Conservation (phyloP, 2,797 vertebrate genomes). For the Lutjanus argentimaculatus region DNA sequence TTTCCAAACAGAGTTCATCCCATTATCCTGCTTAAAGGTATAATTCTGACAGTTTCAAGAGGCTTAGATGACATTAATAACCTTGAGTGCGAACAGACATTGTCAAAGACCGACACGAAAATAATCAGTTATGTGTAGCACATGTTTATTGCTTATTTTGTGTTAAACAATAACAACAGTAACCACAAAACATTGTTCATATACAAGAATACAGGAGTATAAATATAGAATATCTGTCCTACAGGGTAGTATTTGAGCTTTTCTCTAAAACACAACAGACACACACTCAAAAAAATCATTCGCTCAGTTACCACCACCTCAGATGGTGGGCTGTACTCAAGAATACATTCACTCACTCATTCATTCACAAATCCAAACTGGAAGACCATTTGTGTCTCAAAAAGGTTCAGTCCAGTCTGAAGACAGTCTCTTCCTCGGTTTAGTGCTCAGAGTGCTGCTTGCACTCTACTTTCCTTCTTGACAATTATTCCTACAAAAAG, state of each 20-base stretch:
- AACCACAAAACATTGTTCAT: constrained; percentile 71
- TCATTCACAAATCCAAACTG: constrained; percentile 57
- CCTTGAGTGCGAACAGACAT: background rate
- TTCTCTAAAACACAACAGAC: constrained; percentile 54
- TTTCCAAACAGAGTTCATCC: background rate
- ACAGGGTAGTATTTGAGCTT: constrained; percentile 60
- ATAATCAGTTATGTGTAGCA: constrained; percentile 28
- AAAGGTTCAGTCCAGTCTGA: constrained; percentile 25
- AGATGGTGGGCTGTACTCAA: constrained; percentile 19
- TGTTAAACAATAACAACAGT: constrained; percentile 70
- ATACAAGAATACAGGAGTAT: constrained; percentile 81
- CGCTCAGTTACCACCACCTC: constrained; percentile 10
- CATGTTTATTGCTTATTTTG: constrained; percentile 76
- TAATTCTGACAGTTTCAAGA: background rate
- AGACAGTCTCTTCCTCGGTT: constrained; percentile 45
- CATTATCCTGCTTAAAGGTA: background rate
- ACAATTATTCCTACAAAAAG: constrained; percentile 2
- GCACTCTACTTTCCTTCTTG: constrained; percentile 24
- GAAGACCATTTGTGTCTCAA: constrained; percentile 52
- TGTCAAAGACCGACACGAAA: background rate
- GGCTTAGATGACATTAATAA: background rate
- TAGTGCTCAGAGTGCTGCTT: constrained; percentile 46
- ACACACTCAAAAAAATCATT: constrained; percentile 34
- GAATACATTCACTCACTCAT: constrained; percentile 39
- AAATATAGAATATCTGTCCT: constrained; percentile 85